Conservation (phyloP, 2,113 vertebrate genomes). For the Phrynosoma blainvillii region DNA sequence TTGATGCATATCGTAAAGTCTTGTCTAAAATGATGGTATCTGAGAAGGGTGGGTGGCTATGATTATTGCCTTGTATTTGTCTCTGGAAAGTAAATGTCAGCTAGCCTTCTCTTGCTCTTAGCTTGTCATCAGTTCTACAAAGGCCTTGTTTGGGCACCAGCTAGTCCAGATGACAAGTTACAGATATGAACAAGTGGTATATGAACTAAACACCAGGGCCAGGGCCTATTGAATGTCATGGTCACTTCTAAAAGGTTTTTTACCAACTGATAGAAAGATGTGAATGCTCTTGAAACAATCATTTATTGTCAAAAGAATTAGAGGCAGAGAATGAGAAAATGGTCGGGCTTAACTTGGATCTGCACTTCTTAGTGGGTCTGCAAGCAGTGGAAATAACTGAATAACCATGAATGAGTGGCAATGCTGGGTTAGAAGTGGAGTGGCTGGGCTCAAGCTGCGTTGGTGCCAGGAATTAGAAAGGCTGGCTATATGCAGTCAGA, state of each 20-base stretch:
- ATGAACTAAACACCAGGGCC: background rate
- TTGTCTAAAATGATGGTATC: no score
- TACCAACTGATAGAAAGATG: background rate
- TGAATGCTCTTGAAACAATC: background rate
- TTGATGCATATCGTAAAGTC: no score
- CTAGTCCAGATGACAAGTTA: background rate
- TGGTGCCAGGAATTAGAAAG: background rate
- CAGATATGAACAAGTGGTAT: background rate
- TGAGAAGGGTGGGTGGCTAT: no score
- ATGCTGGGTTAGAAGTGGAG: background rate
- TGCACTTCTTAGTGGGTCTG: background rate
- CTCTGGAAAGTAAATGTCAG: background rate
- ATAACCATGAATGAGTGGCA: background rate
- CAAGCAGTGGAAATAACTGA: background rate
- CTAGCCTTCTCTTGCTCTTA: background rate
- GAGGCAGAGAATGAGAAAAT: background rate
- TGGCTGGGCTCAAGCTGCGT: background rate
- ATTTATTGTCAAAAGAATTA: slow-evolving; percentile 1
- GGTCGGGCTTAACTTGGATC: background rate
- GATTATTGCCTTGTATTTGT: background rate
- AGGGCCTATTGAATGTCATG: background rate
- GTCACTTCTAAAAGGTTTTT: background rate
- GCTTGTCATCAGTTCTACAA: no score
- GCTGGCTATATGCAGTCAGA: background rate
- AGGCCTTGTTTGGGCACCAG: background rate